A percentile compares a stretch with the other conserved stretches of the same genome.
These are phyloP conservation scores for Aspidapion aeneum DNA, from an alignment of 2,888 invertebrate genomes.

Conservation along the genomic window DNA sequence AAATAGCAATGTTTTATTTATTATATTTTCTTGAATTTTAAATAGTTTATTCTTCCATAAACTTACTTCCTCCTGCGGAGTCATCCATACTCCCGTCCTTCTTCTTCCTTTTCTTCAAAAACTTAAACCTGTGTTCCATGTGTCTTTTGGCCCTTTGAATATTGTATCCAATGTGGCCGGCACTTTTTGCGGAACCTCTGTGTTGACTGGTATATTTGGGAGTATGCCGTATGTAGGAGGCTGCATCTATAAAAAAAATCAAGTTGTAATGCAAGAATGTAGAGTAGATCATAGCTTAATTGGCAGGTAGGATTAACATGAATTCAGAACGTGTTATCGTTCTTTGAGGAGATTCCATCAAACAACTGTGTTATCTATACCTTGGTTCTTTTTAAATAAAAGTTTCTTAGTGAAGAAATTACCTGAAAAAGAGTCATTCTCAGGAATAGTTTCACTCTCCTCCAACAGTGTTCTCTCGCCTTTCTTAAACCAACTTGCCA, in stretches of 20 bases:
- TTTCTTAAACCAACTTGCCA: slow-evolving; percentile 56
- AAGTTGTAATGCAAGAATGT: slow-evolving; percentile 52
- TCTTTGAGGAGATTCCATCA: too few species aligned
- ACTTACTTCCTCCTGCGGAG: slow-evolving; percentile 70
- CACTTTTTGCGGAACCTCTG: slow-evolving; percentile 36
- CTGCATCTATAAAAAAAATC: slow-evolving; percentile 47
- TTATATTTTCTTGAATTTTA: too few species aligned
- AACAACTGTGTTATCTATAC: too few species aligned
- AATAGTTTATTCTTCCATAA: background rate
- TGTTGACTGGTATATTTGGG: slow-evolving; percentile 50
- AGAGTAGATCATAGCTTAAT: too few species aligned
- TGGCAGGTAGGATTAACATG: too few species aligned
- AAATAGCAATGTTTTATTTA: background rate
- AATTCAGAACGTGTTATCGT: too few species aligned
- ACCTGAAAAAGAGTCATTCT: background rate
- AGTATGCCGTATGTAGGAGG: slow-evolving; percentile 47
- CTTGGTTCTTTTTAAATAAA: background rate
- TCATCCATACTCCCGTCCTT: slow-evolving; percentile 88
- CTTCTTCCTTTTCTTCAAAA: slow-evolving; percentile 81
- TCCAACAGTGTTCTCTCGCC: slow-evolving; percentile 50
- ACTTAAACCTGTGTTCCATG: slow-evolving; percentile 85
- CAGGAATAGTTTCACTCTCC: slow-evolving; percentile 45
- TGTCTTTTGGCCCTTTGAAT: slow-evolving; percentile 79
- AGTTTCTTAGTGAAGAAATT: too few species aligned
- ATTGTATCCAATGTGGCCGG: slow-evolving; percentile 60